phyloP scores from a whole-genome alignment of 2,113 vertebrate species.

The Takifugu bimaculatus region DNA sequence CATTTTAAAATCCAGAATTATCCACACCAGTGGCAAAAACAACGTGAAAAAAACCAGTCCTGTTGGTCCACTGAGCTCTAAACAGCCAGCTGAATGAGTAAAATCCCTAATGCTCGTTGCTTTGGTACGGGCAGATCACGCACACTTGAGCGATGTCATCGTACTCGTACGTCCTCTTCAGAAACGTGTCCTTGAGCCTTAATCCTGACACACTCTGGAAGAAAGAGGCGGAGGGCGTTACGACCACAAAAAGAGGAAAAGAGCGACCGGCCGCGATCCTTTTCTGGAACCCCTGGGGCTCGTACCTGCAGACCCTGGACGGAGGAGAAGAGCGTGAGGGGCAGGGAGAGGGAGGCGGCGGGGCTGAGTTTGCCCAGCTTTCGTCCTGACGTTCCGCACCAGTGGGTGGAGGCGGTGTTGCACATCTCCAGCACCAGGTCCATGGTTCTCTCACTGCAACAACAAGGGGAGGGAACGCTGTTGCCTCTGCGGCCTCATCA shows the following conservation, averaged over 20 bases:
- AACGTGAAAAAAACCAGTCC: constrained; percentile 30
- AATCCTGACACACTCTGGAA: constrained; percentile 91
- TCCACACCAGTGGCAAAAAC: constrained; percentile 41
- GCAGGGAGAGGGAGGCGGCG: constrained; percentile 86
- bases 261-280: no score
- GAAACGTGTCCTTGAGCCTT: constrained; percentile 91
- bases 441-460: constrained; percentile 94
- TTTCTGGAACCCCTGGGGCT: not conserved
- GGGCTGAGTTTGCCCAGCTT: constrained; percentile 92
- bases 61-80: constrained; percentile 67
- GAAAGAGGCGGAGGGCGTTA: not conserved
- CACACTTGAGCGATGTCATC: constrained; percentile 97
- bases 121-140: constrained; percentile 85
- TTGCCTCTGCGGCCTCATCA: not conserved
- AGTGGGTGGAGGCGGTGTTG: constrained; percentile 91
- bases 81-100: constrained; percentile 36
- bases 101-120: constrained; percentile 72
- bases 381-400: constrained; percentile 94
- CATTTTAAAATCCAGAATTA: constrained; percentile 54
- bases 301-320: constrained; percentile 93
- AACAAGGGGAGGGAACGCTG: not conserved
- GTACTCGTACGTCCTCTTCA: constrained; percentile 97
- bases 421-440: constrained; percentile 97
- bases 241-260: not conserved
- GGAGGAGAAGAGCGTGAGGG: constrained; percentile 87